Base-by-base conservation (phyloP, 2,888 invertebrate species). In the Ichneumoninae sp. region DNA sequence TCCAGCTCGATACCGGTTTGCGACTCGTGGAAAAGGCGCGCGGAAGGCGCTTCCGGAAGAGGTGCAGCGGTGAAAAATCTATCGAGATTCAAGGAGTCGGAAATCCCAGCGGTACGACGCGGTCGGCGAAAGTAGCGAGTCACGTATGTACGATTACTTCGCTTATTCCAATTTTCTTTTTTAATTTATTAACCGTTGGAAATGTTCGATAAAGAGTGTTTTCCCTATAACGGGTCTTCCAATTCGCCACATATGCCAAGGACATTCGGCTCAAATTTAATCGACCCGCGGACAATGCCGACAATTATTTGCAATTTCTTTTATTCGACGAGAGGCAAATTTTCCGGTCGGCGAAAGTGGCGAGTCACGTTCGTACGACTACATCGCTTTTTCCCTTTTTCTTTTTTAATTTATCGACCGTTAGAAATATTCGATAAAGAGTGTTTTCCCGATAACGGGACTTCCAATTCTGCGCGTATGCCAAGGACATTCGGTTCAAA, bases 371-470 rank as follows among this genome's bases (percentile, higher is more conserved):
- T 3, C 3, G 3, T 26, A 3, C 26, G 26, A 26, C 3, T 26
- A 26, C 26, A 3, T 26, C 26, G 26, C 0, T 26, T 26, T 3
- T 26, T 3, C 26, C 26, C 26, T 3, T 3, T 33, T 44, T 60
- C 47, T 52, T 65, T 62, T 65, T 69, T 16, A 30, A 16, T 47
- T 47, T 52, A 66, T 68, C 19, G 36, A 83, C 30, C 50, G 57
- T 47, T 26, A 16, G 36, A 16, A 40, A 78, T 50, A 30, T 71
- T 26, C 74, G 74, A 74, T 62, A 6, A 30, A 50, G 26, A 57
- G 44, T 8, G 50, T 71, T 72, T 80, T 50, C 68, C 60, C 7
- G 65, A 78, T 74, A 84, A 84, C 84, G 80, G 84, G 69, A 80
- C 50, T 74, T 60, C 10, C 16, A 40, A 40, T 30, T 4, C 22